phyloP scores from a whole-genome alignment of 2,113 vertebrate species.

The Colistium nudipinnis region DNA sequence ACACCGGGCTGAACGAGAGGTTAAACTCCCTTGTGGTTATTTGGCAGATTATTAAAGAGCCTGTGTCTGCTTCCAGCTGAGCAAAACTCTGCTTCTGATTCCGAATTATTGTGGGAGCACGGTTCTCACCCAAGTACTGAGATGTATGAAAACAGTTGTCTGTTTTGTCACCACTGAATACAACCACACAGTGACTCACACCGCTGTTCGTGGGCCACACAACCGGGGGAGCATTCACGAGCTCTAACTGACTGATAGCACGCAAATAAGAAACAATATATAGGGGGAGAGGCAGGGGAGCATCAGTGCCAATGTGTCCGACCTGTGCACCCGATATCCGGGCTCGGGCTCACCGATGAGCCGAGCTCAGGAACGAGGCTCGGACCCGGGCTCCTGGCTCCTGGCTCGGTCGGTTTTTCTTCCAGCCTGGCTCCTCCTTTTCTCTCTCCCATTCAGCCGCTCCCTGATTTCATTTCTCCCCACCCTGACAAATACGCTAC shows the following conservation, averaged over 20 bases:
- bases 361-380: conserved; percentile 61
- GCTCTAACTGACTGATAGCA: background rate
- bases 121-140: too few relatives aligned
- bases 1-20: too few relatives aligned
- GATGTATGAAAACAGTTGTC: background rate
- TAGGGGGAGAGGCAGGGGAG: background rate
- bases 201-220: too few relatives aligned
- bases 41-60: too few relatives aligned
- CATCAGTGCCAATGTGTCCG: conserved; percentile 16
- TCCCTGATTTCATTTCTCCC: conserved; percentile 7
- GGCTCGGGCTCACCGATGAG: conserved; percentile 22
- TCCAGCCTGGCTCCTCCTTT: conserved; percentile 64
- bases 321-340: too few relatives aligned
- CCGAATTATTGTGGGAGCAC: too few relatives aligned
- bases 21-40: too few relatives aligned
- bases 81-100: too few relatives aligned
- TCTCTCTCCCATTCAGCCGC: conserved; percentile 13
- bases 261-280: background rate
- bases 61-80: too few relatives aligned
- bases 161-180: too few relatives aligned
- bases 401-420: conserved; percentile 47
- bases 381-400: conserved; percentile 52
- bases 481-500: conserved; percentile 10
- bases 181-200: too few relatives aligned
- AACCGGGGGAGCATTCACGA: too few relatives aligned